Percentiles rank a stretch among this genome's conserved stretches.
Conservation (phyloP, 2,888 invertebrate genomes). For the Linnaemya vulpina region DNA sequence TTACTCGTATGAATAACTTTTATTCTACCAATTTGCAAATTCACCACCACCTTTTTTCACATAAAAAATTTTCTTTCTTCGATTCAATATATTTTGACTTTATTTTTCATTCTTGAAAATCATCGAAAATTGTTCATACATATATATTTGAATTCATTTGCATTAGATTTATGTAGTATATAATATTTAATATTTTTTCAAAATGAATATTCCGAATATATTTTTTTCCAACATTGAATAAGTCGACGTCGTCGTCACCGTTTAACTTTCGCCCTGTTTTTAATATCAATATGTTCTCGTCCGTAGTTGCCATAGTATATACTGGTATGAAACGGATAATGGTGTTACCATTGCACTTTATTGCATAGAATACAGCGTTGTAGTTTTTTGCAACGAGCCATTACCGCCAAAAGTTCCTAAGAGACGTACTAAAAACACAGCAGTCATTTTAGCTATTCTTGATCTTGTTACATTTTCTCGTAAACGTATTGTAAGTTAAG, state of each 20-base stretch:
- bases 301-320: slow-evolving; percentile 49
- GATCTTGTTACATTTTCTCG: no score
- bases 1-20: slow-evolving; percentile 65
- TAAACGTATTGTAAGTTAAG: no score
- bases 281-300: slow-evolving; percentile 69
- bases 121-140: slow-evolving; percentile 50
- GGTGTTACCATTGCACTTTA: slow-evolving; percentile 51
- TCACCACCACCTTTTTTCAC: slow-evolving; percentile 72
- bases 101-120: slow-evolving; percentile 57
- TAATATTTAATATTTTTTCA: slow-evolving; percentile 62
- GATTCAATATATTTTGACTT: slow-evolving; percentile 50
- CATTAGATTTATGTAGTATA: slow-evolving; percentile 47
- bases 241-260: slow-evolving; percentile 74
- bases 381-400: background rate
- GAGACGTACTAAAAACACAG: no score
- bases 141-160: slow-evolving; percentile 34
- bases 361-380: slow-evolving; percentile 49
- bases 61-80: slow-evolving; percentile 58
- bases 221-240: slow-evolving; percentile 75
- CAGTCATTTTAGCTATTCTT: no score
- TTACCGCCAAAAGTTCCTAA: no score
- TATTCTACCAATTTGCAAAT: slow-evolving; percentile 68
- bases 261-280: slow-evolving; percentile 78
- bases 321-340: slow-evolving; percentile 65
- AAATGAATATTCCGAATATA: slow-evolving; percentile 59